Conservation (phyloP, 1,140 invertebrate genomes). For the Brachionus rubens region DNA sequence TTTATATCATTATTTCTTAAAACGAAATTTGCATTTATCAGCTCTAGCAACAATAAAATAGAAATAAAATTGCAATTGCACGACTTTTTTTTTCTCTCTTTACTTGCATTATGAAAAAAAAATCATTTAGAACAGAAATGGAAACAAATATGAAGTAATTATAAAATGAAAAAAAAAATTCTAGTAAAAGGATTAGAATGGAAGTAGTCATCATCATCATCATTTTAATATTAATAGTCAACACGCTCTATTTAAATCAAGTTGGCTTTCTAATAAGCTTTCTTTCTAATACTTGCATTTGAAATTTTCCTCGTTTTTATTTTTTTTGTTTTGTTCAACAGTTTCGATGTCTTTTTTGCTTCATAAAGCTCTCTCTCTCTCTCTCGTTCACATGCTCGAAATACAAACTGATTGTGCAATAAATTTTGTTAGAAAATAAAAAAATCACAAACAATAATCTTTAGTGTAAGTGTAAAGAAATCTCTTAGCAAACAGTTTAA, state of each 20-base stretch:
- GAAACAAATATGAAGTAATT: conserved; percentile 35
- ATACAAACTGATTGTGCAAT: conserved; percentile 30
- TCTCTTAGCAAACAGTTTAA: neutral
- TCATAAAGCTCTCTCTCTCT: neutral
- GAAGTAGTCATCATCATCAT: neutral
- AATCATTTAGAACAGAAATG: conserved; percentile 12
- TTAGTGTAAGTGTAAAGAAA: too few species aligned
- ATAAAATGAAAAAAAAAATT: neutral
- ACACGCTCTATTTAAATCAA: conserved; percentile 1
- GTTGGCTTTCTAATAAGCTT: neutral
- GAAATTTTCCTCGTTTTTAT: neutral
- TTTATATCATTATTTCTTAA: neutral
- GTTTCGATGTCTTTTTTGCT: too few species aligned
- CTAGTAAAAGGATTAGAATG: neutral
- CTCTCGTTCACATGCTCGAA: conserved; percentile 2
- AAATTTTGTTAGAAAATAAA: neutral
- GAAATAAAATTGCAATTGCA: conserved; percentile 23
- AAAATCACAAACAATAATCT: too few species aligned
- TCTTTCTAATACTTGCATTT: conserved; percentile 7
- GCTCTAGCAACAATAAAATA: neutral
- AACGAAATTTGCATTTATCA: neutral
- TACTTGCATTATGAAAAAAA: neutral
- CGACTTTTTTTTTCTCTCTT: conserved; percentile 1
- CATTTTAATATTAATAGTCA: too few species aligned
- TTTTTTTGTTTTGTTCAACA: neutral